Conservation (phyloP, 2,888 invertebrate genomes). For the Dinocampus coccinellae region DNA sequence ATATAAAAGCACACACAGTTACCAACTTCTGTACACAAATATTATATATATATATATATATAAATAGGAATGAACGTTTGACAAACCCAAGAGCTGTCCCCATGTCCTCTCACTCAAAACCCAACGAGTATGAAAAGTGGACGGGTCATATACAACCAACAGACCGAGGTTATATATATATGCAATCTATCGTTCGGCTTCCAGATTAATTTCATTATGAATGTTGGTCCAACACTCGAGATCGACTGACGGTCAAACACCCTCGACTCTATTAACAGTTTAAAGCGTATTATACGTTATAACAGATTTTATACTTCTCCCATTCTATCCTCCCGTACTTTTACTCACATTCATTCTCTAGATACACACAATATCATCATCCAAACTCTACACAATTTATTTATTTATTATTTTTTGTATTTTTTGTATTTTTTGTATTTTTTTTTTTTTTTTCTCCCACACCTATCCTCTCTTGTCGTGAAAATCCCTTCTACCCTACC, state of each 20-base stretch:
- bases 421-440: too few species aligned
- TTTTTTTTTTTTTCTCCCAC: too few species aligned
- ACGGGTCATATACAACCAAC: slow-evolving; percentile 9
- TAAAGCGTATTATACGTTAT: slow-evolving; percentile 54
- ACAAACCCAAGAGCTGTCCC: slow-evolving; percentile 19
- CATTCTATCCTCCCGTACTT: background rate
- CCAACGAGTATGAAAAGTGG: slow-evolving; percentile 8
- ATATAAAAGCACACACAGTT: slow-evolving; percentile 12
- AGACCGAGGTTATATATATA: slow-evolving; percentile 25
- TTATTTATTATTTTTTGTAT: background rate
- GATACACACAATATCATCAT: background rate
- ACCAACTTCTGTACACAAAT: background rate
- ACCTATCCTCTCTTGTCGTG: too few species aligned
- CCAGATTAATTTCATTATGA: slow-evolving; percentile 69
- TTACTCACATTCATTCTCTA: background rate
- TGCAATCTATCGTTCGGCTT: slow-evolving; percentile 45
- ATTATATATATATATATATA: background rate
- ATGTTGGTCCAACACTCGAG: slow-evolving; percentile 69
- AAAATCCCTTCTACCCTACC: too few species aligned
- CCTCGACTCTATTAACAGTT: slow-evolving; percentile 63
- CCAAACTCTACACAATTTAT: background rate
- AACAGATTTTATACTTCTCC: background rate
- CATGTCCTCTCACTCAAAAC: background rate
- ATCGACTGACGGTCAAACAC: slow-evolving; percentile 65
- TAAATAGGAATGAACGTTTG: slow-evolving; percentile 21